phyloP scores from a whole-genome alignment of 2,797 vertebrate genomes.

The Odontamblyopus rebecca region DNA sequence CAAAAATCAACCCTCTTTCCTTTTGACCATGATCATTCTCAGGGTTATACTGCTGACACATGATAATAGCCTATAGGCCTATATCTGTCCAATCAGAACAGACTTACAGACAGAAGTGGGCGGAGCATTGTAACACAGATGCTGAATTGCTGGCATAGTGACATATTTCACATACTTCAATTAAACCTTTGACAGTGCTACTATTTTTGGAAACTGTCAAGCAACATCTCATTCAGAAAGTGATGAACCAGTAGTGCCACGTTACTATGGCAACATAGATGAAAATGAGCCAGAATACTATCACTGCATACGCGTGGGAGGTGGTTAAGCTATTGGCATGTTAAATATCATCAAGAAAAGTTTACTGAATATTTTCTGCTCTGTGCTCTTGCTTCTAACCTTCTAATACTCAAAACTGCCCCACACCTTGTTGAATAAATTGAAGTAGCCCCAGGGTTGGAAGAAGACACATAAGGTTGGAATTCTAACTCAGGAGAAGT shows the following conservation, averaged over 20 bases:
- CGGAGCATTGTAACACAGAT: neutral
- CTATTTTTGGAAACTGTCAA: constrained; percentile 7
- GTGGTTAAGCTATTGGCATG: neutral
- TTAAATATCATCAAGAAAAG: neutral
- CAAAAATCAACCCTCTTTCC: too few species aligned
- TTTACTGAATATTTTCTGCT: neutral
- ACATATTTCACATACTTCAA: too few species aligned
- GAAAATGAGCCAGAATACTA: constrained; percentile 4
- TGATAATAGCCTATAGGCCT: neutral
- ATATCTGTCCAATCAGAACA: constrained; percentile 4
- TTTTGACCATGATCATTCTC: neutral
- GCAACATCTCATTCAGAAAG: neutral
- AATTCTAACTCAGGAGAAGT: too few species aligned
- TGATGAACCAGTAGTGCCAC: neutral
- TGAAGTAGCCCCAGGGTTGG: too few species aligned
- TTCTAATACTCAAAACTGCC: too few species aligned
- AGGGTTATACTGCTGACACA: neutral
- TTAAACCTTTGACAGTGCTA: neutral
- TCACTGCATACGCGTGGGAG: neutral
- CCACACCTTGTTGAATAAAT: too few species aligned
- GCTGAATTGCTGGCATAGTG: neutral
- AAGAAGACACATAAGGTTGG: too few species aligned
- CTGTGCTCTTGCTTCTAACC: neutral
- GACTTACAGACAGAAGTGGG: neutral
- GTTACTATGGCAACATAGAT: constrained; percentile 3